Conservation (phyloP, 2,888 invertebrate species). For the Spilosoma lubricipeda region DNA sequence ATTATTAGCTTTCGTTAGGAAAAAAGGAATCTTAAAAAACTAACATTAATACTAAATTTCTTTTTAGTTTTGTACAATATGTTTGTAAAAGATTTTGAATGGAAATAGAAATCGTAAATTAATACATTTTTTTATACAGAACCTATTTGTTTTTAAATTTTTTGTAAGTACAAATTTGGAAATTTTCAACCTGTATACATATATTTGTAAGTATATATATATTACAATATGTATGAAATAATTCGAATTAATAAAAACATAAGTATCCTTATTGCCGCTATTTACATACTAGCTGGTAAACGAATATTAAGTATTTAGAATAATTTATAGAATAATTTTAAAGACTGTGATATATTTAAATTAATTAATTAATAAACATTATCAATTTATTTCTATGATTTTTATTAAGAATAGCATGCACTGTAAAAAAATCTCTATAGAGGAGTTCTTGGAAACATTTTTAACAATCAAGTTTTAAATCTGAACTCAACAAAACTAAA, state of each 20-base stretch:
- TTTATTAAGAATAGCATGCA: neutral
- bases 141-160: neutral
- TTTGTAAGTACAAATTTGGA: too few species aligned
- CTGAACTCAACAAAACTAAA: too few species aligned
- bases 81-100: too few species aligned
- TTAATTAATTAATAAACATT: neutral
- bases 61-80: too few species aligned
- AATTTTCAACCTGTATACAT: too few species aligned
- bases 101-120: too few species aligned
- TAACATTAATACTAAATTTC: too few species aligned
- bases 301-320: neutral
- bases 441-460: too few species aligned
- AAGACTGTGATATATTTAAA: neutral
- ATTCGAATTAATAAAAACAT: neutral
- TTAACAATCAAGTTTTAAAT: too few species aligned
- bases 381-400: neutral
- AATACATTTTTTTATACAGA: neutral
- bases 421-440: neutral
- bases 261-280: neutral
- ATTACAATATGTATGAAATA: too few species aligned
- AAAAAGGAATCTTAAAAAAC: too few species aligned
- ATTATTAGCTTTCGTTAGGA: neutral
- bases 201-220: too few species aligned
- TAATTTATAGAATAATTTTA: neutral
- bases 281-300: neutral